Evolutionary conservation across 2,113 vertebrate genomes (phyloP), one percentile per base, ranked within the genome.

Genomic region (Hypocryptadius cinnamomeus): DNA sequence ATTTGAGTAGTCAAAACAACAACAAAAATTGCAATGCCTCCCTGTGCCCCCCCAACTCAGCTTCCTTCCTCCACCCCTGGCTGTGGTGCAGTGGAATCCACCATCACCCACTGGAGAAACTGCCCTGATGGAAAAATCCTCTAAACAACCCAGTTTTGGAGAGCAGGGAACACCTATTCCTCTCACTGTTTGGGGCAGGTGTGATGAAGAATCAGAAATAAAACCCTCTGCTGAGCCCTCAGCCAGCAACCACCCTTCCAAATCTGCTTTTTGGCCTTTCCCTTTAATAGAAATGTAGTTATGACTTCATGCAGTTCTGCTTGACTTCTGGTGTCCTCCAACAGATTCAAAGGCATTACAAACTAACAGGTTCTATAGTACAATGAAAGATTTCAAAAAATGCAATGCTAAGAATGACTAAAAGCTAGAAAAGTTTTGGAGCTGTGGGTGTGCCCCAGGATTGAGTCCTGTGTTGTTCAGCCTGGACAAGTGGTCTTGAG

Each of bases 11-110:
- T 20, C 17, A 54, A 27, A 70, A 63, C 5, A 5, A 73, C 12
- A n/a, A 17, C 7, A 61, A 44, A 79, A 86, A 56, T 9, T 28
- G n/a, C 51, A 74, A 2, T 54, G 11, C 2, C 31, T 6, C 9
- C 25, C 39, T 54, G 10, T 15, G 19, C 3, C 11, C 10, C 21
- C 7, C 6, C 28, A 54, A 0, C 53, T 54, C 9, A 4, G 20
- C 51, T 72, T 24, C 60, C 4, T 20, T 27, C 23, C 20, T 23
- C 6, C 53, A 23, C 7, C 64, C 48, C 81, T 9, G 10, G 30
- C 42, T 56, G 24, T n/a, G 80, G 23, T 28, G 24, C 42, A 30
- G 0, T 35, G 35, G 25, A 24, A 66, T 89, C 35, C 27, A 17
- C 19, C 11, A 4, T 28, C 27, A 14, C 10, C 37, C 5, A 0